phyloP scores from a whole-genome alignment of 2,113 vertebrate genomes.

The Uria aalge region DNA sequence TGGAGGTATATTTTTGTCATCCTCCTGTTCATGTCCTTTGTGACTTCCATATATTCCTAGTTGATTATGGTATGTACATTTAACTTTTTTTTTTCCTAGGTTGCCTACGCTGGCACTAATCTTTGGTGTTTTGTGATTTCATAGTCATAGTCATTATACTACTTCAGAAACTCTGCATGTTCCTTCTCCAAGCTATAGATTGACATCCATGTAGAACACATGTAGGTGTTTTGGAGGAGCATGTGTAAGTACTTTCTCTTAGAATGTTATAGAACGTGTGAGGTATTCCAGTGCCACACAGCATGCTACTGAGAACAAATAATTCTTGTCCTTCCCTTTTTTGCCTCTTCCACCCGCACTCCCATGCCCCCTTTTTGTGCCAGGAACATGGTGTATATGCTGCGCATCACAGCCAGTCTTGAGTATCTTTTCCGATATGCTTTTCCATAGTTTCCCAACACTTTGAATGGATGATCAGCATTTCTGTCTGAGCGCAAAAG shows the following conservation, averaged over 20 bases:
- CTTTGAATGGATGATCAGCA: not conserved
- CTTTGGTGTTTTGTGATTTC: not conserved
- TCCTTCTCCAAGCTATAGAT: not conserved
- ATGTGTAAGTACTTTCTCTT: not conserved
- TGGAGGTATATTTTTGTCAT: not conserved
- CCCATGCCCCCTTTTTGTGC: not conserved
- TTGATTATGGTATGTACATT: not conserved
- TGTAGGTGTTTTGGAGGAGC: not conserved
- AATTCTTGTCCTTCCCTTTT: not conserved
- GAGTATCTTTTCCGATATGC: not conserved
- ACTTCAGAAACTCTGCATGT: not conserved
- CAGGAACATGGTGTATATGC: not conserved
- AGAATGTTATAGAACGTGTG: not conserved
- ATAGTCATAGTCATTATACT: rapidly evolving
- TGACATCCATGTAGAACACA: not conserved
- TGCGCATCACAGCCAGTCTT: not conserved
- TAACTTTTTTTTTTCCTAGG: not conserved
- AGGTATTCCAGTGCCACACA: not conserved
- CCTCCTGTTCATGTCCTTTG: not conserved
- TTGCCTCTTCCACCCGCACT: not conserved
- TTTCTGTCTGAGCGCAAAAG: not conserved
- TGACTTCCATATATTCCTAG: not conserved
- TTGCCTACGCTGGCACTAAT: not conserved
- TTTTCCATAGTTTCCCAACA: not conserved
- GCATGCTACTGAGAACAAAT: not conserved